These are phyloP conservation scores for Bubo blakistoni DNA, from an alignment of 2,113 vertebrate species.

Conservation along the genomic window DNA sequence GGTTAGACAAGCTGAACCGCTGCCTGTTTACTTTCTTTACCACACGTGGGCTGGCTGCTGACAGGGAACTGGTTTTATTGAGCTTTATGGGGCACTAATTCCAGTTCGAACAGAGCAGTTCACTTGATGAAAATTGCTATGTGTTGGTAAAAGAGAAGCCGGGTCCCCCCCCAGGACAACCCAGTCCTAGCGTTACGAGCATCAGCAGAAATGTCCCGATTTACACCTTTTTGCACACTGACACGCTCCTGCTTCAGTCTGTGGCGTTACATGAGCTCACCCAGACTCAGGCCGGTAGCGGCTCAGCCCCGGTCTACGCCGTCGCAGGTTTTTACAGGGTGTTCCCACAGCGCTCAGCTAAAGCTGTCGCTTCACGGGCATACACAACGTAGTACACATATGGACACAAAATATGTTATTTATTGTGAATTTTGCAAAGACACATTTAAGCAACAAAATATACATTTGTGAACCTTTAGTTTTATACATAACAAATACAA, in stretches of 20 bases:
- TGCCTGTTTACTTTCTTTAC: background rate
- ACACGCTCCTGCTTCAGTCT: fast-evolving
- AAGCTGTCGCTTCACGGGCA: too few relatives aligned
- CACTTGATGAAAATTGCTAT: background rate
- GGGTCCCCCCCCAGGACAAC: background rate
- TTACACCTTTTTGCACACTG: fast-evolving
- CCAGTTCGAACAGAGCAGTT: background rate
- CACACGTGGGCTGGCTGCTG: background rate
- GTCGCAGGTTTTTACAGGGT: fast-evolving
- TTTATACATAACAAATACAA: constrained; percentile 84
- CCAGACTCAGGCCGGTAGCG: background rate
- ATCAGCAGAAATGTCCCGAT: background rate
- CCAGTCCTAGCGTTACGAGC: fast-evolving
- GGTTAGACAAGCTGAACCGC: background rate
- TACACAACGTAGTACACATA: background rate
- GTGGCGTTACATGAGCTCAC: fast-evolving
- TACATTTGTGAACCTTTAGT: constrained; percentile 80
- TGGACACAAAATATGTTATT: constrained; percentile 86
- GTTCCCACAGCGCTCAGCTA: background rate
- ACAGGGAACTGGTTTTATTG: fast-evolving
- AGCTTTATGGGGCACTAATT: background rate
- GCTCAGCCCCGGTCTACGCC: fast-evolving
- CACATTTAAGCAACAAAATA: constrained; percentile 86
- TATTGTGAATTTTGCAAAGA: constrained; percentile 85
- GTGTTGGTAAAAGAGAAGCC: background rate